Conservation (phyloP, 1,140 invertebrate species). For the Andrena cerasifolii region DNA sequence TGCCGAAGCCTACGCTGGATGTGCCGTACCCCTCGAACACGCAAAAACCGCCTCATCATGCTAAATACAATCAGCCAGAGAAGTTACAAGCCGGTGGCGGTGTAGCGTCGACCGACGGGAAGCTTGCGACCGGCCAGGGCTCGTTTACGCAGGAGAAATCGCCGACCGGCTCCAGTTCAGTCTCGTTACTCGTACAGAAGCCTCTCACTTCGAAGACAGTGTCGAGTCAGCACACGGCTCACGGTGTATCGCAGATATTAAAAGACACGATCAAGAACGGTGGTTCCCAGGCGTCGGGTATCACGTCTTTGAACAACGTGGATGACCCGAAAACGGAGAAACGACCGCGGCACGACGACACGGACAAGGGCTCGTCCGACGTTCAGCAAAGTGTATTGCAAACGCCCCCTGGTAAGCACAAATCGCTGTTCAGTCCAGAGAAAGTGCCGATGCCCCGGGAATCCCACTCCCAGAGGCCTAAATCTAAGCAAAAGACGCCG, state of each 20-base stretch:
- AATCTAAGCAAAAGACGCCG: conserved; percentile 74
- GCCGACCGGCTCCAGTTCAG: conserved; percentile 40
- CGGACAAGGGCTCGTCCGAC: conserved; percentile 42
- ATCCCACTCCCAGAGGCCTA: conserved; percentile 66
- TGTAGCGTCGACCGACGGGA: conserved; percentile 19
- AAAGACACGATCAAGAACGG: conserved; percentile 76
- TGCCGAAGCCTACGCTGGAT: conserved; percentile 72
- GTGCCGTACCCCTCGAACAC: conserved; percentile 73
- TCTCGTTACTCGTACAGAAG: conserved; percentile 50
- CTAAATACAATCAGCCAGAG: conserved; percentile 68
- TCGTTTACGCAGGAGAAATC: conserved; percentile 66
- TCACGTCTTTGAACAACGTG: conserved; percentile 59
- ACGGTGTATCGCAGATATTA: conserved; percentile 67
- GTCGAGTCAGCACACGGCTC: conserved; percentile 55
- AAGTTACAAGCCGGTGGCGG: conserved; percentile 56
- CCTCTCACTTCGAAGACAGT: conserved; percentile 27
- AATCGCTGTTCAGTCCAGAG: conserved; percentile 83
- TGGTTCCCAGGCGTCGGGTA: conserved; percentile 61
- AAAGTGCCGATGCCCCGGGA: conserved; percentile 73
- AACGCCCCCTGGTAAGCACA: conserved; percentile 65
- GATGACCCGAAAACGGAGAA: conserved; percentile 70
- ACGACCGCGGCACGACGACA: conserved; percentile 58
- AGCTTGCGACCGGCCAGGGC: conserved; percentile 36
- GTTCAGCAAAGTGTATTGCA: conserved; percentile 52
- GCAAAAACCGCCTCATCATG: conserved; percentile 73